These are phyloP conservation scores for Lepidurus couesii DNA, from an alignment of 1,140 invertebrate species.

Conservation along the genomic window DNA sequence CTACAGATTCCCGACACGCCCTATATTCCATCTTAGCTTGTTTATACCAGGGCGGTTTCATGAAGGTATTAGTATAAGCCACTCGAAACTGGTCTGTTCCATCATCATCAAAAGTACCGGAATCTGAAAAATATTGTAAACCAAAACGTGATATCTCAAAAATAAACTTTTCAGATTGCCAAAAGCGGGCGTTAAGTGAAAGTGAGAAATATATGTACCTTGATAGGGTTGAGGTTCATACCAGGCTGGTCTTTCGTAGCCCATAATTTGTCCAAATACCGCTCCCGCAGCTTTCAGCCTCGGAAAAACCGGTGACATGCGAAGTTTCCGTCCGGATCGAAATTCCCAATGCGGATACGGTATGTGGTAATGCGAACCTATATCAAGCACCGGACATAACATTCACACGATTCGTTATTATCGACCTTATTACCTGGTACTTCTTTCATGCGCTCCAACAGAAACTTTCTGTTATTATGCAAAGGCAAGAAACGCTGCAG, in stretches of 20 bases:
- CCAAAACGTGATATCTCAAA: not conserved
- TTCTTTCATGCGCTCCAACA: constrained; percentile 87
- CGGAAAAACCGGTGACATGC: constrained; percentile 95
- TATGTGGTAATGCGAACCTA: constrained; percentile 69
- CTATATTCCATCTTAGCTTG: constrained; percentile 81
- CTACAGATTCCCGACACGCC: constrained; percentile 87
- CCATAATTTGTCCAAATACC: constrained; percentile 97
- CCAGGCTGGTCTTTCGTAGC: constrained; percentile 92
- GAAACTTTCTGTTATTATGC: constrained; percentile 92
- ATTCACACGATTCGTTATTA: constrained; percentile 33
- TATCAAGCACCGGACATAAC: constrained; percentile 38
- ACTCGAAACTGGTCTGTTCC: constrained; percentile 37
- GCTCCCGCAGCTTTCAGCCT: constrained; percentile 83
- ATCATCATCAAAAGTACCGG: constrained; percentile 26
- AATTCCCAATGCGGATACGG: constrained; percentile 81
- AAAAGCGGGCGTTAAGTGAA: not conserved
- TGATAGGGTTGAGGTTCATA: constrained; percentile 58
- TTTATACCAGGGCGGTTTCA: constrained; percentile 91
- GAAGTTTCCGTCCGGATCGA: constrained; percentile 77
- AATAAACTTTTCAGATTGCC: too few relatives aligned
- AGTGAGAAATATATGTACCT: not conserved
- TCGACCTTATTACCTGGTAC: constrained; percentile 63
- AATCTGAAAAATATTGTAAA: constrained; percentile 24
- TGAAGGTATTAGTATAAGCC: constrained; percentile 43
- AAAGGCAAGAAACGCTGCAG: constrained; percentile 86